These are phyloP conservation scores for Blomia tropicalis DNA, from an alignment of 2,888 invertebrate genomes.

Conservation along the genomic window DNA sequence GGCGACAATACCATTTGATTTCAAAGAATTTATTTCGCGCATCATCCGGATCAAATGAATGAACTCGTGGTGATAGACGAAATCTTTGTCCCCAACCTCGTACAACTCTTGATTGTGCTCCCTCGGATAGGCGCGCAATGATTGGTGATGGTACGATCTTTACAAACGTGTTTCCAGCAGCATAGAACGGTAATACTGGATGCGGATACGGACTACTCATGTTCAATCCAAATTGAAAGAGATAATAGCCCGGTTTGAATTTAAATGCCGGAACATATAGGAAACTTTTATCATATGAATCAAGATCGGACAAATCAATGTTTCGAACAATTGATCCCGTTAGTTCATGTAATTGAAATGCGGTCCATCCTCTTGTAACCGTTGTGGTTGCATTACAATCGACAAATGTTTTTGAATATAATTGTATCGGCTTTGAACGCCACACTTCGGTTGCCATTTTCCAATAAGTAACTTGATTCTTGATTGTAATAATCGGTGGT, in stretches of 20 bases:
- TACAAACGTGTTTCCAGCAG: conserved; percentile 32
- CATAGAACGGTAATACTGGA: conserved; percentile 26
- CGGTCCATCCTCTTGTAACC: conserved; percentile 29
- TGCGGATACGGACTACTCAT: conserved; percentile 30
- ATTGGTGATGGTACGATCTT: conserved; percentile 33
- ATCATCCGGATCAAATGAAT: conserved; percentile 37
- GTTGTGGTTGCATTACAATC: conserved; percentile 30
- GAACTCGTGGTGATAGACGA: conserved; percentile 32
- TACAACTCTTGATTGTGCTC: conserved; percentile 32
- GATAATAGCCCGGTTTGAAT: conserved; percentile 35
- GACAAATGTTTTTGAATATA: conserved; percentile 29
- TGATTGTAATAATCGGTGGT: conserved; percentile 28
- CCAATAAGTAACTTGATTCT: conserved; percentile 28
- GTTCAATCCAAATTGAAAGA: conserved; percentile 33
- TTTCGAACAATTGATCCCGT: conserved; percentile 27
- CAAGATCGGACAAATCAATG: conserved; percentile 30
- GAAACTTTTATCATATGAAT: conserved; percentile 30
- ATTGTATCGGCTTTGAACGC: conserved; percentile 28
- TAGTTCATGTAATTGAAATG: conserved; percentile 27
- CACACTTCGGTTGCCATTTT: conserved; percentile 26
- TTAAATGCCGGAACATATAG: conserved; percentile 32
- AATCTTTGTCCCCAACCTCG: conserved; percentile 32
- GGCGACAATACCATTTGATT: conserved; percentile 31
- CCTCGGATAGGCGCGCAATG: conserved; percentile 33
- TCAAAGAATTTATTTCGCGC: conserved; percentile 31